Base-by-base conservation (phyloP, 1,140 invertebrate species). In the Musca vetustissima region DNA sequence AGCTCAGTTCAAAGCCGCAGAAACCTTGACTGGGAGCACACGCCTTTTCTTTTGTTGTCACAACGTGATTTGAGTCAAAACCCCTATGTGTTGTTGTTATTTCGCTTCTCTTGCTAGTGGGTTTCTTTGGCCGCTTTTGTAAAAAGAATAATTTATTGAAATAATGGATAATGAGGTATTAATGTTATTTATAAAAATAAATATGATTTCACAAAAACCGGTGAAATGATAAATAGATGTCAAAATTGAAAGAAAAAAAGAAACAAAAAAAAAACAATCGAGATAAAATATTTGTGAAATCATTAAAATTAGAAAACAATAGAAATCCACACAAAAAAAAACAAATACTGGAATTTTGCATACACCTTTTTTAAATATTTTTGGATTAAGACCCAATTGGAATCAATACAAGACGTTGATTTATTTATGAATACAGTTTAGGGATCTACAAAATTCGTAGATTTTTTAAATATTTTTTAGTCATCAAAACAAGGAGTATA, bases 11-110 rank as follows among this genome's bases (percentile, higher is more conserved):
- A 68, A 68, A 68, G 67, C 61, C 67, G 64, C 4, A 3, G 28
- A 68, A 68, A 49, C 67, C 67, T 68, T 68, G 67, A 68, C 67
- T 48, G 25, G 47, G 22, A 64, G 67, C 67, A 68, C 47, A 64
- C 67, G 67, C 57, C 67, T 68, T 68, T 68, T 64, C 19, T 55
- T 43, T 48, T n/a, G n/a, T 8, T 55, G 28, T 32, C 28, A 32
- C 28, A 32, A 32, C 28, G 28, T 4, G 28, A 32, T 32, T 32
- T 32, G 28, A 32, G 28, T 32, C 28, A 32, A 32, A 32, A n/a
- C n/a, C n/a, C n/a, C n/a, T n/a, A n/a, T n/a, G n/a, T n/a, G n/a
- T n/a, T n/a, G n/a, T n/a, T n/a, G n/a, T n/a, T n/a, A n/a, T n/a
- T n/a, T n/a, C n/a, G n/a, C n/a, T n/a, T n/a, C n/a, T n/a, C n/a